Evolutionary conservation across 2,797 vertebrate genomes (phyloP).

Genomic region (Pangasius krempfi): DNA sequence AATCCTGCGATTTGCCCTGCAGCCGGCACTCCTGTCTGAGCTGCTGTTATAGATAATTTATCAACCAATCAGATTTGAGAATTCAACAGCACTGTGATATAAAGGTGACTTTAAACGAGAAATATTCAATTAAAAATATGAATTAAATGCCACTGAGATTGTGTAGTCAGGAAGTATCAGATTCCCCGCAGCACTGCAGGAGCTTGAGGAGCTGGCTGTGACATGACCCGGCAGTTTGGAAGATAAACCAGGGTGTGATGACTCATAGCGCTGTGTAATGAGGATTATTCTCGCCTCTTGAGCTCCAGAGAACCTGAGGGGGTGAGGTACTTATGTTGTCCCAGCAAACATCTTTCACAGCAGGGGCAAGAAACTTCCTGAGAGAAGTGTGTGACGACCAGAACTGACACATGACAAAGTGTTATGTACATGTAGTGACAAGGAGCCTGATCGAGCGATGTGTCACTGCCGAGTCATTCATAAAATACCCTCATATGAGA

Average conservation of each 20-base stretch:
- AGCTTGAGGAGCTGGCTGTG: not conserved
- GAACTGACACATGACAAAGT: constrained; percentile 10
- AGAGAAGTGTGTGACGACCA: not conserved
- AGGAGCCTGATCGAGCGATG: not conserved
- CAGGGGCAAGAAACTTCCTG: constrained; percentile 4
- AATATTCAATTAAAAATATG: not conserved
- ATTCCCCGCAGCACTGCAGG: constrained; percentile 7
- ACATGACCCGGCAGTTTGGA: constrained; percentile 15
- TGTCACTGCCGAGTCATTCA: constrained; percentile 2
- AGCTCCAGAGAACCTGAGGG: not conserved
- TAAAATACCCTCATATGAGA: not conserved
- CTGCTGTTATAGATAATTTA: not conserved
- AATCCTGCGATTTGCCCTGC: not conserved
- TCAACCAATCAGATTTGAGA: not conserved
- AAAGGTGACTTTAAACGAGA: not conserved
- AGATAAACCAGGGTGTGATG: constrained; percentile 14
- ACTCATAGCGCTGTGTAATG: constrained; percentile 14
- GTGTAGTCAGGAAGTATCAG: not conserved
- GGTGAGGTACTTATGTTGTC: constrained; percentile 12
- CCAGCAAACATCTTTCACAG: constrained; percentile 16
- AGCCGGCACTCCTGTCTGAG: not conserved
- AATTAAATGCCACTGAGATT: not conserved
- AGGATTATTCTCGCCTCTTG: constrained; percentile 19
- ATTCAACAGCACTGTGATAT: not conserved
- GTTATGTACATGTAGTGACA: constrained; percentile 17